phyloP scores from a whole-genome alignment of 2,888 invertebrate genomes.

The Stenodema calcarata region DNA sequence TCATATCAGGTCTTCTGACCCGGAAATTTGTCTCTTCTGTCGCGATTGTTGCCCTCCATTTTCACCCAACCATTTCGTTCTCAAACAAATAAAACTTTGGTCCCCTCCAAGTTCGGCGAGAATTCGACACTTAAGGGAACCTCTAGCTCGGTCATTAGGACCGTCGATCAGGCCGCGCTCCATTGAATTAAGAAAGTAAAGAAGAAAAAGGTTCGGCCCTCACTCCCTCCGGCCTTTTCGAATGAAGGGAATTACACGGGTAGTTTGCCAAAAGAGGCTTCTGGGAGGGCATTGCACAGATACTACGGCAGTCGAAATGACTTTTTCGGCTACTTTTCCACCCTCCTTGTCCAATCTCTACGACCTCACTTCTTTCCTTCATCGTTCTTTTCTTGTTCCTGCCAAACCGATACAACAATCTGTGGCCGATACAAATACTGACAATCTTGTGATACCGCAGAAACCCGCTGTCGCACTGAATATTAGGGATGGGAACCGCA shows the following conservation, averaged over 20 bases:
- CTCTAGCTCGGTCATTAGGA: conserved; percentile 19
- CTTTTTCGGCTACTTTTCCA: conserved; percentile 12
- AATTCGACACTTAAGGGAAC: conserved; percentile 8
- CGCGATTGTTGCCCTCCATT: background rate
- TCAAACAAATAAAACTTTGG: background rate
- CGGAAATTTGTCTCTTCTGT: too few relatives aligned
- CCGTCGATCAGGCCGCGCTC: conserved; percentile 47
- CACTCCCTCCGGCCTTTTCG: background rate
- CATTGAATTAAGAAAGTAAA: conserved; percentile 51
- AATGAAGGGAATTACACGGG: conserved; percentile 50
- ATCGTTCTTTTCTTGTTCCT: background rate
- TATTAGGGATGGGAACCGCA: too few relatives aligned
- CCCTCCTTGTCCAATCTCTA: background rate
- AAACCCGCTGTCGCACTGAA: too few relatives aligned
- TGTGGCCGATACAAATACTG: too few relatives aligned
- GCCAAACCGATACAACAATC: background rate
- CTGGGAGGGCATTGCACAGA: background rate
- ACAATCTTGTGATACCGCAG: too few relatives aligned
- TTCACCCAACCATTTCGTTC: background rate
- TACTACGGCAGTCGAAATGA: conserved; percentile 10
- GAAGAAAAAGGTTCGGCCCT: background rate
- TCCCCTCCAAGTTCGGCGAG: background rate
- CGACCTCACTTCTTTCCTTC: background rate
- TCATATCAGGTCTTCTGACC: too few relatives aligned
- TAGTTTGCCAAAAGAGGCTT: conserved; percentile 45